Conservation (phyloP, 2,797 vertebrate genomes). For the Melanotaenia maccullochi region DNA sequence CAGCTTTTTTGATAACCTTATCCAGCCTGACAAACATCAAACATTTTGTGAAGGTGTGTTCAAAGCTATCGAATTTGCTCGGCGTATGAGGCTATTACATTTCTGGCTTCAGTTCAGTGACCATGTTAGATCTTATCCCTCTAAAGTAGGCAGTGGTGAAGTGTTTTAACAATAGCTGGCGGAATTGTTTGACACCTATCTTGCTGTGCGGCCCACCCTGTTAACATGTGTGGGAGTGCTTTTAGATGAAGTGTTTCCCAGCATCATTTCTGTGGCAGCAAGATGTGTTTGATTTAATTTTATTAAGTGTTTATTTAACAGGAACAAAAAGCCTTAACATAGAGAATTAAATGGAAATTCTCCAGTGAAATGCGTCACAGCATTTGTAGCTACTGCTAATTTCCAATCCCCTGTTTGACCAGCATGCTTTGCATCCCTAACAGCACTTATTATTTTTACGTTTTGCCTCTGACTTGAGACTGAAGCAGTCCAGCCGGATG, state of each 20-base stretch:
- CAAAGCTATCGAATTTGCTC: not conserved
- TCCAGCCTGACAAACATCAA: not conserved
- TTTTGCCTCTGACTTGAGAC: slow-evolving; percentile 22
- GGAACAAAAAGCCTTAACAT: not conserved
- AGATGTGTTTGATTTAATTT: not conserved
- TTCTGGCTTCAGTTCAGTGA: not conserved
- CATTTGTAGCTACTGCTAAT: not conserved
- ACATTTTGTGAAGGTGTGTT: not conserved
- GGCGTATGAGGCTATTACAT: not conserved
- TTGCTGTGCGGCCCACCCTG: not conserved
- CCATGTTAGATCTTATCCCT: not conserved
- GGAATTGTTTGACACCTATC: not conserved
- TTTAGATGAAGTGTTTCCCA: not conserved
- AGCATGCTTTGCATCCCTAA: slow-evolving; percentile 24
- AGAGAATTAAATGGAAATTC: not conserved
- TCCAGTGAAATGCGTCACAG: not conserved
- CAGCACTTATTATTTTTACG: not conserved
- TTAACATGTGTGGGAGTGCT: not conserved
- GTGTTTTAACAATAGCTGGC: not conserved
- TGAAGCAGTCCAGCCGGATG: slow-evolving; percentile 31
- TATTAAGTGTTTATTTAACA: not conserved
- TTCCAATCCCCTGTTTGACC: slow-evolving; percentile 25
- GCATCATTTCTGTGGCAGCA: not conserved
- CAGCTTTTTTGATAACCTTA: not conserved
- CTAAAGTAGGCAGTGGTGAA: not conserved